These are phyloP conservation scores for Scaptomyza pallida DNA, from an alignment of 1,140 invertebrate genomes.

Conservation along the genomic window DNA sequence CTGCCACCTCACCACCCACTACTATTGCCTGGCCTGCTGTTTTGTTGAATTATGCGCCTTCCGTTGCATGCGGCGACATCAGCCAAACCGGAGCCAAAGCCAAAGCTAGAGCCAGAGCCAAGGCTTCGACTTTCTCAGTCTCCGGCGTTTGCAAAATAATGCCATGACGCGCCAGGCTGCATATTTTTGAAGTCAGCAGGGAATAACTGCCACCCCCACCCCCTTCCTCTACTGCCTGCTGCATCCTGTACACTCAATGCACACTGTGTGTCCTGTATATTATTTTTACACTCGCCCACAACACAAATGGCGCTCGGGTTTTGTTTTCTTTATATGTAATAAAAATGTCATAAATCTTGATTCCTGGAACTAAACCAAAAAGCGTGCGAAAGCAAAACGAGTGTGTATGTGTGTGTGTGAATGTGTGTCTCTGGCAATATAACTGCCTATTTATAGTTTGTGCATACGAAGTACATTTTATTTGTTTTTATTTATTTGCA, in stretches of 20 bases:
- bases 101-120: background rate
- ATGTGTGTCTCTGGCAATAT: conserved; percentile 54
- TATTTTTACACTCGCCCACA: conserved; percentile 55
- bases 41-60: conserved; percentile 80
- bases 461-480: conserved; percentile 78
- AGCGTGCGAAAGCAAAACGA: conserved; percentile 66
- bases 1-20: conserved; percentile 2
- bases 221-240: background rate
- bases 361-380: conserved; percentile 78
- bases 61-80: conserved; percentile 77
- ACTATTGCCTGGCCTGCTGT: conserved; percentile 64
- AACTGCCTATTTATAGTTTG: conserved; percentile 75
- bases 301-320: conserved; percentile 73
- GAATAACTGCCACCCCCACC: background rate
- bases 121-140: conserved; percentile 25
- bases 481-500: conserved; percentile 79
- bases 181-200: conserved; percentile 74
- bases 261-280: conserved; percentile 22
- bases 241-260: background rate
- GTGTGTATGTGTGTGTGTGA: conserved; percentile 4
- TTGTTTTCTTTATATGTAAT: no score
- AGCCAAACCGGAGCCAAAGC: conserved; percentile 34
- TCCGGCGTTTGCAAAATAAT: conserved; percentile 52
- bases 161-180: conserved; percentile 71
- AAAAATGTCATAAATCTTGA: conserved; percentile 84